Evolutionary conservation across 37 sponge, comb jelly and placozoan genomes (phyloP), one percentile per base, ranked within the genome.

Genomic region (Corticium candelabrum): DNA sequence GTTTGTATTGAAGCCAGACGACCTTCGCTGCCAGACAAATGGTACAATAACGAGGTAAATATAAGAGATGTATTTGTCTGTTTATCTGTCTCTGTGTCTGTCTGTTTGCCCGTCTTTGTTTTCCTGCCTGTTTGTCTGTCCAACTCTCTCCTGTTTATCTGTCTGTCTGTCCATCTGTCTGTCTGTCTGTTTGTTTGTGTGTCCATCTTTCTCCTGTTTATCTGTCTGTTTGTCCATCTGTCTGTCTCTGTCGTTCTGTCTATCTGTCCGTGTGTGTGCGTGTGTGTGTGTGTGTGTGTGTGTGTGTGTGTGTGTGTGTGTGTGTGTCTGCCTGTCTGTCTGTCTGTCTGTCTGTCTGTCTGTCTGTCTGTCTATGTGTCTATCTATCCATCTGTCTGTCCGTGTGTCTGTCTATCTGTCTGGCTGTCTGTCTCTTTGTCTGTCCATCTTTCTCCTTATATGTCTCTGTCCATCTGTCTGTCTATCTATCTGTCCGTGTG

Each of bases 1-100:
- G 93, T 98, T 0, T 90, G 91, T 37, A 78, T 81, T 0, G 81
- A 94, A 80, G 78, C 78, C 29, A 72, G 69, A 40, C 84, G 82
- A 33, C 99, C 99, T 79, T 2, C 79, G 39, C 15, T 50, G 11
- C 15, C 11, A 27, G 21, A 21, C 11, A 11, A 50, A 11, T 50
- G 62, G 62, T 21, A 27, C 15, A 21, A 50, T 11, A 50, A 50
- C 62, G 62, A 50, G 62, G 62, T 50, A 21, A 50, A 40, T 4
- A 34, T 4, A 29, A 35, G 29, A 34, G 35, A 70, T 4, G 5
- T 70, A 5, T 29, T 70, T 5, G 31, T 70, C 7, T 70, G n/a
- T n/a, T 5, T 5, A 21, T 43, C 56, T 43, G 56, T 11, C 11
- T 11, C 56, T 11, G 56, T 21, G 11, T 5, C 57, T 31, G 76